Base-by-base conservation (phyloP, 2,888 invertebrate species). In the Molanna angustata region DNA sequence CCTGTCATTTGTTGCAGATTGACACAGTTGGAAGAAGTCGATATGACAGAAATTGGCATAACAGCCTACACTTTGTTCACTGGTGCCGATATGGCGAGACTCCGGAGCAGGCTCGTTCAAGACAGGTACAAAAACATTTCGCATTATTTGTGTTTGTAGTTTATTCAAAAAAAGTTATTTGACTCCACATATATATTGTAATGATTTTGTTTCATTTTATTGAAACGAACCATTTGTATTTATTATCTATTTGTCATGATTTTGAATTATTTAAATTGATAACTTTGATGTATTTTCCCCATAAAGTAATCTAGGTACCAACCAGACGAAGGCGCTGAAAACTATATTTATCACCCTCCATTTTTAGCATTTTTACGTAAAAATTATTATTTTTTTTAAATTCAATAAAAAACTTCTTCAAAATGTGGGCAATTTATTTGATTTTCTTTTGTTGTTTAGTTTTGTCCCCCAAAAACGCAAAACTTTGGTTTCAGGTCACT, bases 1-100 rank as follows among this genome's bases (percentile, higher is more conserved):
- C n/a, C n/a, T n/a, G n/a, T n/a, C n/a, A n/a, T n/a, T n/a, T 52
- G 74, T 77, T 76, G 69, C 76, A 77, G 75, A 75, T 81, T 67
- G 74, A 74, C 64, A 76, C 77, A 69, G 79, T 80, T 58, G 74
- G 78, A 61, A 78, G 76, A 65, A 76, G 78, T 66, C 73, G 77
- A 65, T 80, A 79, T 70, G 77, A 79, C 72, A 73, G 77, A 64
- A 81, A 81, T 67, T 82, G 82, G 80, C 84, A 78, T 72, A 85
- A 81, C 75, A 82, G 79, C 67, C 82, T 80, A 72, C 83, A 74
- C 75, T 82, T 82, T 71, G 80, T 80, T 61, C 81, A 84, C 68
- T 86, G 84, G 83, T 85, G 85, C 70, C 80, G 86, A 60, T 85
- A 86, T 62, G 85, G 84, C 52, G 81, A 81, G 67, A 80, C 82